Conservation (phyloP, 2,888 invertebrate genomes). For the Lithosia quadra region DNA sequence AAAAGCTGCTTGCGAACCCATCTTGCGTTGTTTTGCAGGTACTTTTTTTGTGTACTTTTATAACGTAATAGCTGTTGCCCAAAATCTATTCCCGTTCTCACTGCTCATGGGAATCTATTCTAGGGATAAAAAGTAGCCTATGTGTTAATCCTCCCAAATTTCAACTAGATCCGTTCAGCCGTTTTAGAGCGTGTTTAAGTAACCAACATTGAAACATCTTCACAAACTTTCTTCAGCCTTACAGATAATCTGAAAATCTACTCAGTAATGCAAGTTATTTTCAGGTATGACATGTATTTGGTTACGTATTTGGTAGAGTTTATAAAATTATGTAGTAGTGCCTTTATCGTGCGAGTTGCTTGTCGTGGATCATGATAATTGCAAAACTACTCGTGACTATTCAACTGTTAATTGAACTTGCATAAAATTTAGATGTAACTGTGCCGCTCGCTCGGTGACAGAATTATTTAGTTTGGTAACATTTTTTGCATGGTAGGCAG, state of each 20-base stretch:
- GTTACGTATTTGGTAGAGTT: neutral
- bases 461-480: neutral
- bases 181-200: neutral
- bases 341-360: neutral
- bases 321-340: neutral
- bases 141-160: too few species aligned
- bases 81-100: too few species aligned
- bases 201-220: too few species aligned
- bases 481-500: neutral
- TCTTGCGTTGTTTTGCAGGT: too few species aligned
- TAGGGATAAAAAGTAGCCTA: too few species aligned
- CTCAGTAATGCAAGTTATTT: neutral
- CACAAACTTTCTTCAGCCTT: too few species aligned
- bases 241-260: neutral
- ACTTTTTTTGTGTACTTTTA: too few species aligned
- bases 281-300: neutral
- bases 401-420: conserved; percentile 38
- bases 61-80: too few species aligned
- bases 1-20: neutral
- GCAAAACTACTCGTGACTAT: conserved; percentile 41
- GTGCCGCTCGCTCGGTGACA: conserved; percentile 22
- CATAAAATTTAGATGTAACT: conserved; percentile 38
- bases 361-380: conserved; percentile 39
- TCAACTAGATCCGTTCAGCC: too few species aligned
- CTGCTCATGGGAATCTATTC: too few species aligned